Conservation (phyloP, 1,140 invertebrate genomes). For the Holcopasites calliopsidis region DNA sequence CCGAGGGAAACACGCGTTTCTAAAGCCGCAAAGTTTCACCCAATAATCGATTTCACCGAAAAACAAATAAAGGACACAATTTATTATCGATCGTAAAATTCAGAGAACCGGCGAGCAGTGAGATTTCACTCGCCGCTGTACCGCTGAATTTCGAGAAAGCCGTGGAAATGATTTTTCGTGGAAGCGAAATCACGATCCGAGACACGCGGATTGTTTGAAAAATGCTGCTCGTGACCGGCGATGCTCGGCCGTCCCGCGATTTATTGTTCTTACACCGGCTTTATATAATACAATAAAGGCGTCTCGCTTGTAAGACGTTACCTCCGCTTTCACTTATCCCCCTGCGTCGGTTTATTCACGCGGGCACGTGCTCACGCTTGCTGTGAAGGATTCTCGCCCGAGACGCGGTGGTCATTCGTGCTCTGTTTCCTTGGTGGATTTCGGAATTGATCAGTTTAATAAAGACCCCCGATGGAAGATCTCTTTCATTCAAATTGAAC, state of each 20-base stretch:
- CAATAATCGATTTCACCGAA: not conserved
- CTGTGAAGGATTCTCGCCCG: conserved; percentile 23
- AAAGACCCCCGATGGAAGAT: no score
- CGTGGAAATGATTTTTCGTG: not conserved
- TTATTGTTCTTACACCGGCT: conserved; percentile 10
- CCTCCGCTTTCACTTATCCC: conserved; percentile 36
- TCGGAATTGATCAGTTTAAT: no score
- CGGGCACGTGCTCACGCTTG: not conserved
- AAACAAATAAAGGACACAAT: not conserved
- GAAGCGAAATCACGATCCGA: not conserved
- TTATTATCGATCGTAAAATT: conserved; percentile 18
- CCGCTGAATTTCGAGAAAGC: not conserved
- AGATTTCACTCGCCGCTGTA: not conserved
- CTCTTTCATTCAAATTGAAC: no score
- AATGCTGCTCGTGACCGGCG: not conserved
- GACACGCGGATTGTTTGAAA: not conserved
- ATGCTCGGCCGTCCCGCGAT: no score
- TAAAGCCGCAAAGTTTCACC: not conserved
- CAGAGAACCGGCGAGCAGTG: not conserved
- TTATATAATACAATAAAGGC: conserved; percentile 42
- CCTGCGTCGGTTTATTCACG: conserved; percentile 21
- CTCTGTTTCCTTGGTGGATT: no score
- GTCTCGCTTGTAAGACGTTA: conserved; percentile 11
- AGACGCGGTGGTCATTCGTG: conserved; percentile 22
- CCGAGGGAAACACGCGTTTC: not conserved